These are phyloP conservation scores for Anadara kagoshimensis DNA, from an alignment of 1,140 invertebrate species.

Conservation along the genomic window DNA sequence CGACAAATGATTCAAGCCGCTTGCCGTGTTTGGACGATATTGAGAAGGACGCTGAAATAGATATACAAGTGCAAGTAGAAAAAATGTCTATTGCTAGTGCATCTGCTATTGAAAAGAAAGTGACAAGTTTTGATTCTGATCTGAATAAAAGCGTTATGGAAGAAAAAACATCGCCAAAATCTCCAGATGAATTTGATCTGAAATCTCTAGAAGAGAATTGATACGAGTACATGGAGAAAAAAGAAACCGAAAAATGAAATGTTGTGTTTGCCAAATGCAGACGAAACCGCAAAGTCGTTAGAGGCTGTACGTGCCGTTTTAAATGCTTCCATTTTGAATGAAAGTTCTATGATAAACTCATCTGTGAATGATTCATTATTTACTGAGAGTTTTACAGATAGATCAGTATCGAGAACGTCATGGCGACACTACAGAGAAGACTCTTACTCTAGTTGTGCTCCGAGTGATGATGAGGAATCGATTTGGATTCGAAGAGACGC, in stretches of 20 bases:
- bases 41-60: constrained; percentile 13
- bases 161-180: constrained; percentile 6
- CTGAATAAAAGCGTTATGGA: constrained; percentile 12
- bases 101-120: neutral
- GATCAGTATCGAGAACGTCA: constrained; percentile 4
- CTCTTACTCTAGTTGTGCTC: constrained; percentile 27
- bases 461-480: constrained; percentile 38
- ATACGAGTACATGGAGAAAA: constrained; percentile 64
- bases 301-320: constrained; percentile 33
- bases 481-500: constrained; percentile 36
- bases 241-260: constrained; percentile 53
- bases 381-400: constrained; percentile 35
- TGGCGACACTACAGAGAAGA: constrained; percentile 36
- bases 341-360: constrained; percentile 6
- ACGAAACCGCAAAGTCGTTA: constrained; percentile 63
- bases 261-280: constrained; percentile 58
- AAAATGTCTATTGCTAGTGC: neutral
- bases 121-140: constrained; percentile 1
- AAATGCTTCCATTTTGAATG: constrained; percentile 33
- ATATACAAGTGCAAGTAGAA: constrained; percentile 8
- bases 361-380: constrained; percentile 11
- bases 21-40: constrained; percentile 40
- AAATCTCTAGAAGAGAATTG: constrained; percentile 40
- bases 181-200: constrained; percentile 25
- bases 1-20: constrained; percentile 46